Conservation (phyloP, 2,797 vertebrate species). For the Neoniphon sammara region DNA sequence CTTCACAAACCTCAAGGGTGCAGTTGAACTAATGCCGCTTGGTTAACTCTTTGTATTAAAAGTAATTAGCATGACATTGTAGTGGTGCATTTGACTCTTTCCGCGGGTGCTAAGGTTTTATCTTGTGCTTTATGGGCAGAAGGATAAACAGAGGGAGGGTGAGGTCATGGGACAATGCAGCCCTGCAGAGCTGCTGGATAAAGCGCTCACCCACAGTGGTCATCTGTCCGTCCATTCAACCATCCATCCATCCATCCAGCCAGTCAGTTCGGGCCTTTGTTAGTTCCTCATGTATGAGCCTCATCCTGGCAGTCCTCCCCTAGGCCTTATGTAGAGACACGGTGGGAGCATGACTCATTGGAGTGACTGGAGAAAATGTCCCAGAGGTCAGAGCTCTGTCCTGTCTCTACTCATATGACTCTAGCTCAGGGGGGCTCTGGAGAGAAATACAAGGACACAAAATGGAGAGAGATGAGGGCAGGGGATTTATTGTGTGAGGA, state of each 20-base stretch:
- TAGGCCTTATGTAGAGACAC: constrained; percentile 44
- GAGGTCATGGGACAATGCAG: constrained; percentile 59
- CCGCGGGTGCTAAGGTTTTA: constrained; percentile 55
- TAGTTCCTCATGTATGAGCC: constrained; percentile 43
- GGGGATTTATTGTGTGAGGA: constrained; percentile 47
- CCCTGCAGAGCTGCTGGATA: constrained; percentile 54
- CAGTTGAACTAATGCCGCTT: constrained; percentile 60
- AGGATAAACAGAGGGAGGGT: constrained; percentile 67
- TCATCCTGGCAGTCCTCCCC: constrained; percentile 50
- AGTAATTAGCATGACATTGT: constrained; percentile 65
- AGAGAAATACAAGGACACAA: constrained; percentile 56
- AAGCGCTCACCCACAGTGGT: constrained; percentile 60
- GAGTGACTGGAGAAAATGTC: constrained; percentile 54
- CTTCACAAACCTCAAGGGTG: constrained; percentile 66
- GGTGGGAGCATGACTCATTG: constrained; percentile 67
- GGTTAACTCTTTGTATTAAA: constrained; percentile 70
- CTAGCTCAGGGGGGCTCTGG: constrained; percentile 20
- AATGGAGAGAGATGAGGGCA: constrained; percentile 37
- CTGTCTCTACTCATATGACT: constrained; percentile 55
- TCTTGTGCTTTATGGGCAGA: constrained; percentile 68
- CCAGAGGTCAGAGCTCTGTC: constrained; percentile 52
- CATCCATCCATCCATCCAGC: constrained; percentile 52
- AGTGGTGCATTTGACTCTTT: constrained; percentile 52
- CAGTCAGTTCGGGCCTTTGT: constrained; percentile 57
- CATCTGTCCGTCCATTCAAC: constrained; percentile 21